Percentiles rank a stretch among this genome's conserved stretches.
phyloP scores from a whole-genome alignment of 1,140 invertebrate genomes.

The Ips typographus region DNA sequence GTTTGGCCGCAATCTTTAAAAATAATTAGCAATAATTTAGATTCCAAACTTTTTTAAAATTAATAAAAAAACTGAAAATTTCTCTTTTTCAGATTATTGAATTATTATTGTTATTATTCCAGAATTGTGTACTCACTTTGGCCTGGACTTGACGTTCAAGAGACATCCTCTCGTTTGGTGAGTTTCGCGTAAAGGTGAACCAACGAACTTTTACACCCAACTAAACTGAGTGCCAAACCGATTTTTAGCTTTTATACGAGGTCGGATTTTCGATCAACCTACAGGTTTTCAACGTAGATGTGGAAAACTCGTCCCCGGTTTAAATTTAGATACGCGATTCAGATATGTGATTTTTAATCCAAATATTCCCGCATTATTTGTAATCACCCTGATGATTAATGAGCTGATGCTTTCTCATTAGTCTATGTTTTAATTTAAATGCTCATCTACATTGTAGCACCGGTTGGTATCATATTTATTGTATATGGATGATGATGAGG shows the following conservation, averaged over 20 bases:
- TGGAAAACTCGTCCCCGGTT: slow-evolving; percentile 26
- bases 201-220: slow-evolving; percentile 27
- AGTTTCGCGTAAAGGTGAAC: slow-evolving; percentile 24
- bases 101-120: slow-evolving; percentile 18
- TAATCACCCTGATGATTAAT: slow-evolving; percentile 23
- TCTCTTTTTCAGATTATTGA: not conserved
- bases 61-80: not conserved
- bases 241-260: slow-evolving; percentile 32
- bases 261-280: slow-evolving; percentile 31
- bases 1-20: slow-evolving; percentile 81
- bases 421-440: slow-evolving; percentile 3
- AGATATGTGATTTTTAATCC: slow-evolving; percentile 26
- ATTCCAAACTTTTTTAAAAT: not conserved
- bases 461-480: too few relatives aligned
- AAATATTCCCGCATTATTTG: slow-evolving; percentile 6
- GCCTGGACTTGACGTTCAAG: slow-evolving; percentile 77
- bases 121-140: slow-evolving; percentile 60
- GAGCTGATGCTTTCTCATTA: slow-evolving; percentile 26
- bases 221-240: slow-evolving; percentile 27
- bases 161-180: slow-evolving; percentile 59
- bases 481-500: too few relatives aligned
- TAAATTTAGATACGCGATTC: slow-evolving; percentile 31
- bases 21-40: slow-evolving; percentile 15
- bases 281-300: slow-evolving; percentile 30
- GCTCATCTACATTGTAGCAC: too few relatives aligned